Conservation (phyloP, 2,888 invertebrate genomes). For the Ophioninae sp. region DNA sequence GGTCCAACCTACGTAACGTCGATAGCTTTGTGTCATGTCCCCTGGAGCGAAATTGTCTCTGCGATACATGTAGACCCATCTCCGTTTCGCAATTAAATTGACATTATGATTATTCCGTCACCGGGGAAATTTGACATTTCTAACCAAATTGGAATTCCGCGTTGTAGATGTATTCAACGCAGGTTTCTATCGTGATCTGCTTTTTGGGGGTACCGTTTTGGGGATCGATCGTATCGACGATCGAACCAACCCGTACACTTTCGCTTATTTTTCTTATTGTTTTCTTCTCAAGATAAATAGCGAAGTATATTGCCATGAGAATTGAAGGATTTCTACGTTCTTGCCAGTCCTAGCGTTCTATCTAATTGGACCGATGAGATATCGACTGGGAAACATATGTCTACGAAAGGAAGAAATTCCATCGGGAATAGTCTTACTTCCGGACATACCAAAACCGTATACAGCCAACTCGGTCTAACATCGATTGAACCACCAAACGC, state of each 20-base stretch:
- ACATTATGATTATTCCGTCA: constrained; percentile 6
- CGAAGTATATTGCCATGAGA: not conserved
- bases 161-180: not conserved
- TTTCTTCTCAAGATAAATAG: not conserved
- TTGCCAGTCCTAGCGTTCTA: not conserved
- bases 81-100: constrained; percentile 7
- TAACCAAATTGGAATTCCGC: not conserved
- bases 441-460: constrained; percentile 10
- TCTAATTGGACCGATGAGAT: constrained; percentile 31
- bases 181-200: not conserved
- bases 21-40: not conserved
- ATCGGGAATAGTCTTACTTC: not conserved
- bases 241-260: too few relatives aligned
- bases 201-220: not conserved
- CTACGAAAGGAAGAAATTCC: not conserved
- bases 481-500: constrained; percentile 11
- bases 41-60: not conserved
- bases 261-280: not conserved
- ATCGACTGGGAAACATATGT: constrained; percentile 28
- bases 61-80: not conserved
- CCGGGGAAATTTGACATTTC: not conserved
- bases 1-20: not conserved
- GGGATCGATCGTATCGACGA: too few relatives aligned
- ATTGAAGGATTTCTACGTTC: constrained; percentile 2
- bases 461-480: not conserved